A percentile compares a stretch with the other conserved stretches of the same genome.
Evolutionary conservation across 2,888 invertebrate genomes (phyloP).

Genomic region (Nomada hirtipes): DNA sequence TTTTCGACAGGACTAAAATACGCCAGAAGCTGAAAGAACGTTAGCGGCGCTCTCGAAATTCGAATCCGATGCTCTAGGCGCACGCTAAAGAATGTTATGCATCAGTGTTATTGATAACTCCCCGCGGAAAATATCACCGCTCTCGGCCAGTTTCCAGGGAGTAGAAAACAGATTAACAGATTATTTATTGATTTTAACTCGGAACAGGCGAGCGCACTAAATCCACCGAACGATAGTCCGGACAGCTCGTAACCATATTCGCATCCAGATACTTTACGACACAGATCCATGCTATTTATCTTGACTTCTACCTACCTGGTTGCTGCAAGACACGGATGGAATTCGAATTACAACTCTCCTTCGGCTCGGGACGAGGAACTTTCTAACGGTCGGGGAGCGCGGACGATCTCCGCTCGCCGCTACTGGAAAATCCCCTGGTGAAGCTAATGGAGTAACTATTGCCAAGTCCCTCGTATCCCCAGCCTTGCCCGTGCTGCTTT

Average conservation of each 20-base stretch:
- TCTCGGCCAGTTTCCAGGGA: neutral
- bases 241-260: conserved; percentile 46
- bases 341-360: conserved; percentile 68
- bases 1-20: too few species aligned
- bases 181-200: conserved; percentile 45
- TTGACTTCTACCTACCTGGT: conserved; percentile 45
- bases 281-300: conserved; percentile 56
- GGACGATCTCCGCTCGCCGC: conserved; percentile 54
- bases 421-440: conserved; percentile 67
- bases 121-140: conserved; percentile 4
- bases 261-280: conserved; percentile 54
- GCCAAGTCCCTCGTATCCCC: conserved; percentile 31
- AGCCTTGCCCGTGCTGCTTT: too few species aligned
- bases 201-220: conserved; percentile 31
- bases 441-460: conserved; percentile 56
- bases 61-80: too few species aligned
- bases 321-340: conserved; percentile 66
- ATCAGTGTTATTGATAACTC: too few species aligned
- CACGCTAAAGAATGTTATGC: too few species aligned
- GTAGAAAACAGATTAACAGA: conserved; percentile 5
- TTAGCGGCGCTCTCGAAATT: too few species aligned
- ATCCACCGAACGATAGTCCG: conserved; percentile 39
- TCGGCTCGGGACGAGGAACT: conserved; percentile 57
- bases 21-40: too few species aligned
- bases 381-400: conserved; percentile 66